These are phyloP conservation scores for Cheilosia scutellata DNA, from an alignment of 2,888 invertebrate species.

Conservation along the genomic window DNA sequence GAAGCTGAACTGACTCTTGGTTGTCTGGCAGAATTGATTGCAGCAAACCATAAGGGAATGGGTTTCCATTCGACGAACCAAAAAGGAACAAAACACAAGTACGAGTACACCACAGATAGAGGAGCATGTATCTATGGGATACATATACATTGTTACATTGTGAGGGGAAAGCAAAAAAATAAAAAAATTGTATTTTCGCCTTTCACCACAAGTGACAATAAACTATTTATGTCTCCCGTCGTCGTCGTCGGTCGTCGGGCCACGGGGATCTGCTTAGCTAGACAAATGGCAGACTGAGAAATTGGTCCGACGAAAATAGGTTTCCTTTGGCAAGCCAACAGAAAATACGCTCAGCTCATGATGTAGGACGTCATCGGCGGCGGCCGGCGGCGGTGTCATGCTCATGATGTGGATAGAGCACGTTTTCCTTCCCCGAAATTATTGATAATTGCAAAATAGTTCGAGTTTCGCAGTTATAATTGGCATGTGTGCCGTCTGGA, in stretches of 20 bases:
- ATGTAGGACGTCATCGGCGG: constrained; percentile 18
- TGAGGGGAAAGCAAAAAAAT: neutral
- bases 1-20: constrained; percentile 43
- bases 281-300: constrained; percentile 73
- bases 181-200: constrained; percentile 17
- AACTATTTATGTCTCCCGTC: constrained; percentile 48
- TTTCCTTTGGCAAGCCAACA: constrained; percentile 52
- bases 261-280: constrained; percentile 44
- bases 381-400: no score
- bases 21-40: constrained; percentile 66
- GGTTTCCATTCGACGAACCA: neutral
- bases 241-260: neutral
- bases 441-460: constrained; percentile 29
- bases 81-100: neutral
- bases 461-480: constrained; percentile 10
- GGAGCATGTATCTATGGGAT: constrained; percentile 6
- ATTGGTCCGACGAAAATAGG: constrained; percentile 59
- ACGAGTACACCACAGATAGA: neutral
- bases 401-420: neutral
- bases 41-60: constrained; percentile 29
- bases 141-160: neutral
- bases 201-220: constrained; percentile 67
- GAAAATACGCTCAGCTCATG: constrained; percentile 2
- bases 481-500: constrained; percentile 52
- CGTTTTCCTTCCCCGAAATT: constrained; percentile 11